Base-by-base conservation (phyloP, 2,888 invertebrate genomes). In the Chrysomela aeneicollis region DNA sequence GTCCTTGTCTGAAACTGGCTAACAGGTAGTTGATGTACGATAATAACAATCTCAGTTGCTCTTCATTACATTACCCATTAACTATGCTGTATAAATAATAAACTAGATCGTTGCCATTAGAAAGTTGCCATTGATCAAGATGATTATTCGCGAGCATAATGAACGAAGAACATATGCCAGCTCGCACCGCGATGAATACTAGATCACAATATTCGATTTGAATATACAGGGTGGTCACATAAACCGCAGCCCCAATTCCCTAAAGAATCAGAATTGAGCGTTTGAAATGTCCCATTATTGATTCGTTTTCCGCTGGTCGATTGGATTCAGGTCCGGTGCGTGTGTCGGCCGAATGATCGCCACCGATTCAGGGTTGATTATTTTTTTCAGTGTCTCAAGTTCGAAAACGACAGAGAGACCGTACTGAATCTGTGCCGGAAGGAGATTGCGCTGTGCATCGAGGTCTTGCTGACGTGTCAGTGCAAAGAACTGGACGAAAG, bases 391-490 rank as follows among this genome's bases (percentile, higher is more conserved):
- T 89, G 89, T 79, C 81, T 82, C 67, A 84, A 85, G 72, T 86
- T 85, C 62, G 84, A 84, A 67, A 83, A 83, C 69, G 82, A 87
- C 68, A 83, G 84, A 62, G 82, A 83, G 57, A 86, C 87, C 76
- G 85, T 88, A 77, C 83, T 87, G 71, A 85, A 89, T 63, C 82
- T 92, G 73, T 92, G 90, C 88, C 86, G 86, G 66, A 90, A 91
- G 75, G 86, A 87, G 72, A 88, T 90, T 65, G 91, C 92, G 1
- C 84, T 94, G 76, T 92, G 92, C 81, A 89, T 95, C 67, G 94
- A 94, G 83, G 93, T 94, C 54, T 83, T 93, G 64, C 85, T 94
- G 65, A 90, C 90, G 69, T 90, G 92, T 51, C 86, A 89, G 71
- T 94, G 94, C 82, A 73, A 76, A 68, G 70, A 83, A 77, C 78